Evolutionary conservation across 2,888 invertebrate genomes (phyloP).

Genomic region (Halictus quadricinctus): DNA sequence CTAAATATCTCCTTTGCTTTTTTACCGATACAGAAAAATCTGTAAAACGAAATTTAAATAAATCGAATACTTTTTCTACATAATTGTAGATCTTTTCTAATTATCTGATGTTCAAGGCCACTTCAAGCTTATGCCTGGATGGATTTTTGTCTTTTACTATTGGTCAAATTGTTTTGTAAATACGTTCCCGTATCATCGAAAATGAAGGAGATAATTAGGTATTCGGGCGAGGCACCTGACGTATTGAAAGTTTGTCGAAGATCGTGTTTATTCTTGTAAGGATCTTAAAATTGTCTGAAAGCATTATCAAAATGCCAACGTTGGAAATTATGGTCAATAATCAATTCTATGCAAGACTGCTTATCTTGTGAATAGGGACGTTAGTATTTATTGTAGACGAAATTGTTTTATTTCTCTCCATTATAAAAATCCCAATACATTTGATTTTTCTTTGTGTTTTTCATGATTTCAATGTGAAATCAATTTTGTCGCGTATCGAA

Average conservation of each 20-base stretch:
- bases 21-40: background rate
- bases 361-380: conserved; percentile 69
- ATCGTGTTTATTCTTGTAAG: conserved; percentile 50
- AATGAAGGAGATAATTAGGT: background rate
- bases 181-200: background rate
- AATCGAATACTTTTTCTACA: background rate
- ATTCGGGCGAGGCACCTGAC: background rate
- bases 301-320: conserved; percentile 38
- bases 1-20: background rate
- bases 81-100: background rate
- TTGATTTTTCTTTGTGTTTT: conserved; percentile 11
- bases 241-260: conserved; percentile 39
- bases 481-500: conserved; percentile 8
- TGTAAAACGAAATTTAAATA: background rate
- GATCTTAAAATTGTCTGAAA: conserved; percentile 36
- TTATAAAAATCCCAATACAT: conserved; percentile 14
- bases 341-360: conserved; percentile 72
- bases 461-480: conserved; percentile 15
- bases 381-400: conserved; percentile 63
- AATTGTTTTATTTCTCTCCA: conserved; percentile 1
- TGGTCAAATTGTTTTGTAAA: background rate
- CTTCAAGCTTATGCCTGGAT: background rate
- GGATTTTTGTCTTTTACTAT: background rate
- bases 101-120: background rate
- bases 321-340: conserved; percentile 59